Evolutionary conservation across 2,888 invertebrate species (phyloP), one percentile per base, ranked within the genome.

Genomic region (Barypeithes pellucidus): DNA sequence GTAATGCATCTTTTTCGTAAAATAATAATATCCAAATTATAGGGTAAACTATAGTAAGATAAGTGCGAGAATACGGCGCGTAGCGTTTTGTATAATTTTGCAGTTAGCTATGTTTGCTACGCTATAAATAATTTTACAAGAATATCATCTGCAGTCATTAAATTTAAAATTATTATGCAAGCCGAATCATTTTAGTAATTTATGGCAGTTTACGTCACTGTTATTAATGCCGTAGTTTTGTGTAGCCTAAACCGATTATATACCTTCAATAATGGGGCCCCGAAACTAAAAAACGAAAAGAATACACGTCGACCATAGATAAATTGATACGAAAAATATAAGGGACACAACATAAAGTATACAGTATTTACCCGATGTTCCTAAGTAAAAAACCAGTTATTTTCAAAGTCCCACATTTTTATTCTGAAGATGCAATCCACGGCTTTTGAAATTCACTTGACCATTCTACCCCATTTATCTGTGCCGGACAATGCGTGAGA

Each of bases 381-480:
- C 47, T 41, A 60, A 69, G 77, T 73, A 76, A 77, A 78, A 29
- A 82, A 82, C 82, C 82, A 81, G 82, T 82, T 81, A 79, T 76
- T 77, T 77, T 77, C 76, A 77, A 78, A 80, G 77, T 77, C 78
- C 77, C 77, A 68, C 29, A 59, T 73, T 74, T 72, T 54, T 67
- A 62, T 65, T 63, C 52, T 73, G 75, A 77, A 74, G 77, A 77
- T 75, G 69, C 63, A 62, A 77, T 69, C 57, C 73, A 73, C 76
- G 79, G 76, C 76, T 72, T 73, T 76, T 76, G 76, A 81, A 80
- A 82, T 82, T 83, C 82, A 83, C 82, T 83, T 83, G 82, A 82
- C 82, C 82, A 81, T 81, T 82, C 79, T 79, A 82, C 81, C 80
- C 80, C 79, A 79, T 82, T 79, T 82, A 81, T 82, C 79, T 80